A percentile compares a stretch with the other conserved stretches of the same genome.
phyloP scores from a whole-genome alignment of 2,888 invertebrate genomes.

The Mesorhabditis spiculigera region DNA sequence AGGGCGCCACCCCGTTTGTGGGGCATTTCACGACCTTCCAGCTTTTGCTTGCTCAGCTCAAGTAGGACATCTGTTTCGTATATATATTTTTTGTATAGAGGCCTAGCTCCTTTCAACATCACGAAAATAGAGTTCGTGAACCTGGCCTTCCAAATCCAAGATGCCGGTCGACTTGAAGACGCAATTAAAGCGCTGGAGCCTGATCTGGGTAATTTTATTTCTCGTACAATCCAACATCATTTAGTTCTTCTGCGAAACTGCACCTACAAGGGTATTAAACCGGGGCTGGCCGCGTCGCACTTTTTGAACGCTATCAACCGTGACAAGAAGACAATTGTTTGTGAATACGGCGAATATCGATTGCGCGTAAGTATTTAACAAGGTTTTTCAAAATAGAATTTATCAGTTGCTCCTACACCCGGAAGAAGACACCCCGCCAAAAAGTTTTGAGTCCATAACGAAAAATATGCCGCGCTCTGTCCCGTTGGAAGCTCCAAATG shows the following conservation, averaged over 20 bases:
- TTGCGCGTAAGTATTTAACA: not conserved
- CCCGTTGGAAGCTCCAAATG: not conserved
- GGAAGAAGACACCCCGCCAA: too few relatives aligned
- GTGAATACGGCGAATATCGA: conserved; percentile 2
- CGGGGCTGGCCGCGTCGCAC: not conserved
- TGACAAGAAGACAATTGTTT: not conserved
- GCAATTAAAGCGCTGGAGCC: not conserved
- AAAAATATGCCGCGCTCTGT: not conserved
- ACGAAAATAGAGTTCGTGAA: not conserved
- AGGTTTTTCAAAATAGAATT: too few relatives aligned
- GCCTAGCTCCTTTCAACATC: too few relatives aligned
- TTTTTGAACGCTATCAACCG: conserved; percentile 4
- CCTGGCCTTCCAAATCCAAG: not conserved
- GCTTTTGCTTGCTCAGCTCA: too few relatives aligned
- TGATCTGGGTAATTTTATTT: not conserved
- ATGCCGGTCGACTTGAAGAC: not conserved
- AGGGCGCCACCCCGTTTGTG: too few relatives aligned
- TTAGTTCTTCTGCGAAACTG: not conserved
- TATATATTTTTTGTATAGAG: too few relatives aligned
- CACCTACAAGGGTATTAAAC: not conserved
- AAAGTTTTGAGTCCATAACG: not conserved
- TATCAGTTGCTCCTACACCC: too few relatives aligned
- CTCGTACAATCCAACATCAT: not conserved
- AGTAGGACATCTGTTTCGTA: too few relatives aligned
- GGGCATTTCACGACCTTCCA: too few relatives aligned